Percentiles rank a stretch among this genome's conserved stretches.
These are phyloP conservation scores for Drosophila atripex DNA, from an alignment of 2,888 invertebrate genomes.

Conservation along the genomic window DNA sequence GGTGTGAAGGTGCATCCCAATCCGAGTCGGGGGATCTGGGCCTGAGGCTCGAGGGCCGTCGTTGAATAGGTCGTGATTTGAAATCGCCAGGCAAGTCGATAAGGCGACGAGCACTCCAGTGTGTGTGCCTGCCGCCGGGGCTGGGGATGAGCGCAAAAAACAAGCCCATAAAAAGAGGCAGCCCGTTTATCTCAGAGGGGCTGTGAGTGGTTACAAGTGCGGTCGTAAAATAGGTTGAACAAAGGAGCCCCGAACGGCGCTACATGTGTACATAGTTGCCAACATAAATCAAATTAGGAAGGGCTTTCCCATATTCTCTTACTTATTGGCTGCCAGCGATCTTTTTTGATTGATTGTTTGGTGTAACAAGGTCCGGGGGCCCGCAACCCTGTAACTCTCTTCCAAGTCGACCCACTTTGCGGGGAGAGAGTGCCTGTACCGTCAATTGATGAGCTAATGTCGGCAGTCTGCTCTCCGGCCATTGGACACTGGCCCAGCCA, in stretches of 20 bases:
- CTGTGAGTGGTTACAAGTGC: slow-evolving; percentile 18
- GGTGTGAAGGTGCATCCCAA: slow-evolving; percentile 15
- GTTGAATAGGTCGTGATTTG: slow-evolving; percentile 36
- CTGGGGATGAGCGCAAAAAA: slow-evolving; percentile 1
- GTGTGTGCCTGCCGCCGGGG: neutral
- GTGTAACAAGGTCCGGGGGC: too few relatives aligned
- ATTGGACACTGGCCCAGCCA: neutral
- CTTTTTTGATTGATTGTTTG: too few relatives aligned
- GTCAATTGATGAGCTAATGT: neutral
- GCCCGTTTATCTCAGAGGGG: neutral
- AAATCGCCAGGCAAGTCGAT: slow-evolving; percentile 12
- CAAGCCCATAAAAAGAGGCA: slow-evolving; percentile 21
- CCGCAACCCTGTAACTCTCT: too few relatives aligned
- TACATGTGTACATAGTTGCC: too few relatives aligned
- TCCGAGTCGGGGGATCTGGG: neutral
- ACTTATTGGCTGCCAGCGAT: too few relatives aligned
- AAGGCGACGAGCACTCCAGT: slow-evolving; percentile 1
- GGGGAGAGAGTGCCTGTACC: too few relatives aligned
- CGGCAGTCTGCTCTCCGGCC: too few relatives aligned
- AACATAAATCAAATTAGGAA: too few relatives aligned
- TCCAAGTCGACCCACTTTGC: too few relatives aligned
- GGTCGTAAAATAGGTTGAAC: slow-evolving; percentile 30
- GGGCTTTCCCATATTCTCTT: too few relatives aligned
- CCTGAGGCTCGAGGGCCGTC: slow-evolving; percentile 18
- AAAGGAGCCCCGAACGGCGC: slow-evolving; percentile 1